Evolutionary conservation across 2,113 vertebrate species (phyloP), one percentile per base, ranked within the genome.

Genomic region (Limanda limanda): DNA sequence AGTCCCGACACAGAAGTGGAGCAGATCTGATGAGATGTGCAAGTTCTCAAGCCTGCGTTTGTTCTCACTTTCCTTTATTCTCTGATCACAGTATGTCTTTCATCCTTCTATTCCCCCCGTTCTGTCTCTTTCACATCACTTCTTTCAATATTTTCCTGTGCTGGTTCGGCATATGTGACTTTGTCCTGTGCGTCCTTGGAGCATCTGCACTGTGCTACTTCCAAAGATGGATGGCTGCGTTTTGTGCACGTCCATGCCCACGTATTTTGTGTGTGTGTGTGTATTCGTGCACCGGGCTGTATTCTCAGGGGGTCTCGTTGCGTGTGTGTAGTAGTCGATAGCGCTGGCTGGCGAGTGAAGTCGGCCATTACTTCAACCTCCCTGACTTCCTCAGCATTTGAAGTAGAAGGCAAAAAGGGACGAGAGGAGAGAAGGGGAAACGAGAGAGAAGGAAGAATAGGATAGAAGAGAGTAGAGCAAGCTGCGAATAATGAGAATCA

Each of bases 291-390:
- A 48, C 47, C 15, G 68, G 27, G 45, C 52, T 68, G 54, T 66
- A 59, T 70, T 82, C 81, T 74, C 74, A 55, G 27, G 18, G 65
- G 71, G 59, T 68, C 11, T 24, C 24, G 18, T 20, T 62, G 56
- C 54, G 62, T 69, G 60, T 59, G 60, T 59, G 76, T 54, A 27
- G 52, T 47, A 61, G 81, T 84, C 58, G 20, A 83, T 88, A 84
- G 31, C 64, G 84, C 71, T 78, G 55, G 73, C 68, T 67, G 60
- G 66, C n/a, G n/a, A 83, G 78, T 71, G 61, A 87, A 74, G 83
- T 85, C 82, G 59, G 78, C 74, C 72, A 75, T 89, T 88, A 78
- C 51, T 87, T 85, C 78, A 77, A 65, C 74, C 76, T 80, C 78
- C 59, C 70, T 79, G 64, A 86, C 71, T 77, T 83, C 83, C 42